phyloP scores from a whole-genome alignment of 2,113 vertebrate species.

The Periophthalmus modestus region DNA sequence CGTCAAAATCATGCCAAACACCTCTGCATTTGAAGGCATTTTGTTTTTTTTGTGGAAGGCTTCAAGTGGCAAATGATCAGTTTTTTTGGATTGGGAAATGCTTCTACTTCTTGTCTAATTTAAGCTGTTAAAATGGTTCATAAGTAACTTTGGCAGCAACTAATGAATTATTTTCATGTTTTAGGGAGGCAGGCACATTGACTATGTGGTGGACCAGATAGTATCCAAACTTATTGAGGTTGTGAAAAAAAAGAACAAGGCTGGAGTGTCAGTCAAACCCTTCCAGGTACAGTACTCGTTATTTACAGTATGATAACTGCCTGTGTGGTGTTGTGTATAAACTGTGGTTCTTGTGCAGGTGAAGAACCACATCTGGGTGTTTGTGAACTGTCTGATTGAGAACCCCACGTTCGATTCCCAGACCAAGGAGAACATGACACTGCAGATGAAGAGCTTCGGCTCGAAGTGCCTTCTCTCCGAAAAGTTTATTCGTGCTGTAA shows the following conservation, averaged over 20 bases:
- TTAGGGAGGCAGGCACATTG: slow-evolving; percentile 94
- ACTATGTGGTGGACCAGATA: slow-evolving; percentile 98
- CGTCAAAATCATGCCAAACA: too few relatives aligned
- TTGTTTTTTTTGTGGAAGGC: too few relatives aligned
- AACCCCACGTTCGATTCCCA: slow-evolving; percentile 98
- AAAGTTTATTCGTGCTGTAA: slow-evolving; percentile 94
- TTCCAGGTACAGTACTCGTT: slow-evolving; percentile 82
- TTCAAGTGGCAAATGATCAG: too few relatives aligned
- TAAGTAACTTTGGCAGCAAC: not conserved
- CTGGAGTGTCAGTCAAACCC: slow-evolving; percentile 97
- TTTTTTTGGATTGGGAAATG: too few relatives aligned
- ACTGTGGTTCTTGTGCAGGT: slow-evolving; percentile 79
- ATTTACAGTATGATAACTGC: not conserved
- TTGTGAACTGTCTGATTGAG: slow-evolving; percentile 97
- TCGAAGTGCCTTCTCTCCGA: slow-evolving; percentile 95
- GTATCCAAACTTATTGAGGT: slow-evolving; percentile 97
- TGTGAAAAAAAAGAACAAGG: slow-evolving; percentile 99
- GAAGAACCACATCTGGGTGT: slow-evolving; percentile 99
- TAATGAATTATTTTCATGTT: not conserved
- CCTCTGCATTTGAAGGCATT: too few relatives aligned
- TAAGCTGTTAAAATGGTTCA: too few relatives aligned
- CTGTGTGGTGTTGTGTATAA: not conserved
- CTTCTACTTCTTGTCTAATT: too few relatives aligned
- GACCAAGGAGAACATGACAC: slow-evolving; percentile 99
- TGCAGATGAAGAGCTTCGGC: slow-evolving; percentile 96